phyloP scores from a whole-genome alignment of 2,113 vertebrate species.

The Suncus etruscus region DNA sequence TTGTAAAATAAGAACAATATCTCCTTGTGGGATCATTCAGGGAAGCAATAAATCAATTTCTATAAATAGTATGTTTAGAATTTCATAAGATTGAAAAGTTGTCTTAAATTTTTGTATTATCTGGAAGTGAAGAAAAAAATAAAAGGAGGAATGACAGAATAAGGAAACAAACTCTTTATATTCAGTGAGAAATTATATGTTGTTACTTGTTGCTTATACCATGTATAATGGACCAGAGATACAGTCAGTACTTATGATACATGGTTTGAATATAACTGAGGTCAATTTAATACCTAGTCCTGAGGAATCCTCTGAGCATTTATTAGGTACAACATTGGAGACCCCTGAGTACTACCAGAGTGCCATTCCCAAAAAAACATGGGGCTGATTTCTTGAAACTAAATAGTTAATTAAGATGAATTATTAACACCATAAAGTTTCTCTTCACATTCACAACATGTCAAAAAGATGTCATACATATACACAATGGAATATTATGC shows the following conservation, averaged over 20 bases:
- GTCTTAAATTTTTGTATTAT: neutral
- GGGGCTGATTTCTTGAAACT: slow-evolving; percentile 1
- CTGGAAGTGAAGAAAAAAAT: neutral
- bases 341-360: too few species aligned
- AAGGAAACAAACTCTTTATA: neutral
- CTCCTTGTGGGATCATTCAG: slow-evolving; percentile 9
- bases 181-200: neutral
- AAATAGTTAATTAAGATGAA: slow-evolving; percentile 39
- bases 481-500: too few species aligned
- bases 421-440: neutral
- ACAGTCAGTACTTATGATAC: too few species aligned
- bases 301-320: too few species aligned
- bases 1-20: slow-evolving; percentile 34
- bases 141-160: neutral
- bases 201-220: neutral
- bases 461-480: slow-evolving; percentile 1
- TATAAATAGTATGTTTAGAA: neutral
- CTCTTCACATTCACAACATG: neutral
- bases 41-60: slow-evolving; percentile 38
- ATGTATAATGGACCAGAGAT: neutral
- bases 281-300: too few species aligned
- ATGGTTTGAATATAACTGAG: too few species aligned
- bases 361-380: too few species aligned
- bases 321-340: too few species aligned
- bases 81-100: neutral